phyloP scores from a whole-genome alignment of 2,888 invertebrate genomes.

The Plebejus melissa region DNA sequence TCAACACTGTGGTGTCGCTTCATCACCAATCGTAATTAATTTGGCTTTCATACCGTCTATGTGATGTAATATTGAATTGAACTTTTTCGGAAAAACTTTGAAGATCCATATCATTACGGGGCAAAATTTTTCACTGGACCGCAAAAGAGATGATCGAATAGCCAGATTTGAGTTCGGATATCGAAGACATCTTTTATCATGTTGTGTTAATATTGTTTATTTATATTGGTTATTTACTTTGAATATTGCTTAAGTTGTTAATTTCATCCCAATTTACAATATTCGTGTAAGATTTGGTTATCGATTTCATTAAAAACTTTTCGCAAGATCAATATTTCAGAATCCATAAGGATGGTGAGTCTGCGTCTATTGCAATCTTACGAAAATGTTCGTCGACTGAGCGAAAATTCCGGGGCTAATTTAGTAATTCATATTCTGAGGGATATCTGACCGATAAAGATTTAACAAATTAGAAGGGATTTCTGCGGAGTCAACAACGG shows the following conservation, averaged over 20 bases:
- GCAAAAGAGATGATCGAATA: slow-evolving; percentile 54
- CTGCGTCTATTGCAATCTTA: slow-evolving; percentile 51
- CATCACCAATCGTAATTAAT: slow-evolving; percentile 53
- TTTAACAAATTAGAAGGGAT: slow-evolving; percentile 11
- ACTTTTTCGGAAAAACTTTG: slow-evolving; percentile 58
- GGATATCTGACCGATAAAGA: background rate
- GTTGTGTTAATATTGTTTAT: slow-evolving; percentile 24
- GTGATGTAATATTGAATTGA: slow-evolving; percentile 47
- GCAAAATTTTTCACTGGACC: slow-evolving; percentile 64
- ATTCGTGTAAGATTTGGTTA: slow-evolving; percentile 26
- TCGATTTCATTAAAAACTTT: slow-evolving; percentile 49
- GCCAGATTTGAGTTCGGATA: slow-evolving; percentile 44
- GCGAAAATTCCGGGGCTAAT: slow-evolving; percentile 51
- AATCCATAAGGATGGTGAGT: slow-evolving; percentile 74
- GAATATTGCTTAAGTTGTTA: slow-evolving; percentile 22
- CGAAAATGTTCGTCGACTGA: slow-evolving; percentile 63
- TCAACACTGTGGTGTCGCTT: slow-evolving; percentile 63
- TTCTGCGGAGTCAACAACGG: slow-evolving; percentile 30
- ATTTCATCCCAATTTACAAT: slow-evolving; percentile 25
- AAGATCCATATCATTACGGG: slow-evolving; percentile 68
- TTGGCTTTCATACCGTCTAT: slow-evolving; percentile 63
- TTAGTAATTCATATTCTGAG: background rate
- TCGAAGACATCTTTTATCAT: slow-evolving; percentile 26
- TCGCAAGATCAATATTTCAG: slow-evolving; percentile 71
- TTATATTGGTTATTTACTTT: slow-evolving; percentile 20